These are phyloP conservation scores for Sylvilagus floridanus DNA, from an alignment of 2,797 vertebrate species.

Conservation along the genomic window DNA sequence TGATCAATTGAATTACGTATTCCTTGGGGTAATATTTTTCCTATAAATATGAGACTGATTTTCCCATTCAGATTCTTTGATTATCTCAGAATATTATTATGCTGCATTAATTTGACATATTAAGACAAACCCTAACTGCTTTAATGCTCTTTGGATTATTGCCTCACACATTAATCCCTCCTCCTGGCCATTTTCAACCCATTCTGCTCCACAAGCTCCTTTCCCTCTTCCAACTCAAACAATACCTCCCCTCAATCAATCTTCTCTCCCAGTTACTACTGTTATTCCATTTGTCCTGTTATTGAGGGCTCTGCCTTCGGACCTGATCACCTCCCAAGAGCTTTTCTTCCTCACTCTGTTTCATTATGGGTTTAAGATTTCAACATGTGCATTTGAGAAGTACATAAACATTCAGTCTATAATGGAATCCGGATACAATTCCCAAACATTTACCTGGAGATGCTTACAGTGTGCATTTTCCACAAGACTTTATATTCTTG, in stretches of 20 bases:
- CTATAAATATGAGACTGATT: background rate
- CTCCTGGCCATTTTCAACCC: background rate
- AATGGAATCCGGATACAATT: background rate
- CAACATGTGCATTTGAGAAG: background rate
- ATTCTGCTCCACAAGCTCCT: background rate
- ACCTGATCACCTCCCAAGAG: background rate
- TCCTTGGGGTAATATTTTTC: background rate
- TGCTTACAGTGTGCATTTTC: background rate
- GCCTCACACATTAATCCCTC: background rate
- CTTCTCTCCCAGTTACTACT: background rate
- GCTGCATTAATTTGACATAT: background rate
- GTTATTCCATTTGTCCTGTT: too few species aligned
- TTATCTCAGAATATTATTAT: slow-evolving; percentile 34
- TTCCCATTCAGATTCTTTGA: background rate
- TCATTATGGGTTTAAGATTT: background rate
- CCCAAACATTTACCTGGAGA: background rate
- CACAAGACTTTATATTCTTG: background rate
- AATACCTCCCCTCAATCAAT: background rate
- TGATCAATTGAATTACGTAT: slow-evolving; percentile 13
- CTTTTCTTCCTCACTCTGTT: background rate
- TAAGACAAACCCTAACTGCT: background rate
- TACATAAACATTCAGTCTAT: background rate
- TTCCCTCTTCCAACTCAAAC: background rate
- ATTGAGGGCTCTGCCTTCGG: background rate
- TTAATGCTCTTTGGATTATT: background rate